These are phyloP conservation scores for Neodon shergylaensis DNA, from an alignment of 2,113 vertebrate species.

Conservation along the genomic window DNA sequence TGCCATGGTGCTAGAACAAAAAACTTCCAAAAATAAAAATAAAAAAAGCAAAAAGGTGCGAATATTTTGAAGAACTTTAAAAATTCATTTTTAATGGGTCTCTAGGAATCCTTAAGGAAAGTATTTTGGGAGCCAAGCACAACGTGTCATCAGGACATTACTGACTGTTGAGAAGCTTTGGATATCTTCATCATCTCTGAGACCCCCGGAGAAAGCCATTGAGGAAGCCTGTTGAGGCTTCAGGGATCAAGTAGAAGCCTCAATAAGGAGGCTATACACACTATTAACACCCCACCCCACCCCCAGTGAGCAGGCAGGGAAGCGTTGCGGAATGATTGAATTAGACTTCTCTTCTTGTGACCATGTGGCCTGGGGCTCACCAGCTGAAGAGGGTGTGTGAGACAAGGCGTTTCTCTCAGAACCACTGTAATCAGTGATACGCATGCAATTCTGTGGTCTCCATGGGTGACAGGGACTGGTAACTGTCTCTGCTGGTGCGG, in stretches of 20 bases:
- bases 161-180: background rate
- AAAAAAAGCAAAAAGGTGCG: background rate
- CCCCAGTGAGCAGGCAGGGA: background rate
- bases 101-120: background rate
- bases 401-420: background rate
- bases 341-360: background rate
- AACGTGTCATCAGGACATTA: background rate
- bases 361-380: background rate
- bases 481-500: background rate
- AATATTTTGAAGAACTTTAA: background rate
- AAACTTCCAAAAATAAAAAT: background rate
- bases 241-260: background rate
- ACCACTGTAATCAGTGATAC: background rate
- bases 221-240: background rate
- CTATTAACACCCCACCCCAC: background rate
- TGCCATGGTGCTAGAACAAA: background rate
- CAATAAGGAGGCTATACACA: background rate
- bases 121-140: background rate
- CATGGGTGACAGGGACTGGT: background rate
- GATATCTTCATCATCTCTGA: background rate
- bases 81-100: constrained; percentile 16
- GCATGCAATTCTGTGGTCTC: background rate
- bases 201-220: background rate
- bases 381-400: background rate
- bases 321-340: background rate